These are phyloP conservation scores for Leptarthrus brevirostris DNA, from an alignment of 2,888 invertebrate species.

Conservation along the genomic window DNA sequence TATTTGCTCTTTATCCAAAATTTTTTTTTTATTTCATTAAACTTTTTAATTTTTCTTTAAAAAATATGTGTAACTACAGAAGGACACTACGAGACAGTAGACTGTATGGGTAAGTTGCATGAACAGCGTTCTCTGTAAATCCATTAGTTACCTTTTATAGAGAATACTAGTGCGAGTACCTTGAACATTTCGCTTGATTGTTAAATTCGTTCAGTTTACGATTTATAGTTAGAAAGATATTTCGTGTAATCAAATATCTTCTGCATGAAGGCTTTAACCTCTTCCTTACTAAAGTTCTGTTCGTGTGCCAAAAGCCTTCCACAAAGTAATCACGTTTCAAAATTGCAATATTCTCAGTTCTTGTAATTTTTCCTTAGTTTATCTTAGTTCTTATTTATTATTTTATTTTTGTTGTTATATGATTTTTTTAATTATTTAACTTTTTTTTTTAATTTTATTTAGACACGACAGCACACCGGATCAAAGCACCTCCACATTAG, in stretches of 20 bases:
- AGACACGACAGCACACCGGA: background rate
- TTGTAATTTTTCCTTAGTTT: background rate
- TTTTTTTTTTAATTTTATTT: slow-evolving; percentile 50
- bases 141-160: slow-evolving; percentile 17
- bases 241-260: slow-evolving; percentile 8
- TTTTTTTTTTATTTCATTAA: slow-evolving; percentile 52
- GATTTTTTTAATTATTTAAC: slow-evolving; percentile 48
- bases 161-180: background rate
- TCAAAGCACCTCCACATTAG: slow-evolving; percentile 9
- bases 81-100: slow-evolving; percentile 92
- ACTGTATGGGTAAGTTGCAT: slow-evolving; percentile 79
- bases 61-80: slow-evolving; percentile 68
- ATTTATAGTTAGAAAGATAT: background rate
- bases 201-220: background rate
- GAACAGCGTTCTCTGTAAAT: slow-evolving; percentile 58
- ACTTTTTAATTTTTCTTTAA: slow-evolving; percentile 52
- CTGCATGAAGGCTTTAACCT: slow-evolving; percentile 36
- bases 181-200: slow-evolving; percentile 24
- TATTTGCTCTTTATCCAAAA: slow-evolving; percentile 37
- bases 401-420: slow-evolving; percentile 23
- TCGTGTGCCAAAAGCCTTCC: background rate
- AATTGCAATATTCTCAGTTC: background rate
- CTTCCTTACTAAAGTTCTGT: slow-evolving; percentile 15
- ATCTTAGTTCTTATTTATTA: slow-evolving; percentile 8
- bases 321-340: background rate